Conservation (phyloP, 2,888 invertebrate genomes). For the Diarsia brunnea region DNA sequence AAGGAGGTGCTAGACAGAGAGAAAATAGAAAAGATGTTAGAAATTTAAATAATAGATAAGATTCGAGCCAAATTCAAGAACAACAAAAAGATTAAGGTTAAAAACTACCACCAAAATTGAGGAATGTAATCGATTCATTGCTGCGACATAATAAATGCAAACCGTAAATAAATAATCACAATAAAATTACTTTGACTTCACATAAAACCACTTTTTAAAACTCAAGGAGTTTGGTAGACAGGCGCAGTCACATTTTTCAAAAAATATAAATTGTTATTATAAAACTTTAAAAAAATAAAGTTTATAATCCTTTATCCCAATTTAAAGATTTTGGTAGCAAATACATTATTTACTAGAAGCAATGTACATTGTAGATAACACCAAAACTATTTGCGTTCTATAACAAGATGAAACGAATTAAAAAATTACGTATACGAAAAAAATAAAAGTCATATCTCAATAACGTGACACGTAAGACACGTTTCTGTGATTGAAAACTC, state of each 20-base stretch:
- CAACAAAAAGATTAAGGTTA: constrained; percentile 38
- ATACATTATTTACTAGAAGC: background rate
- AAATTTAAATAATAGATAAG: constrained; percentile 15
- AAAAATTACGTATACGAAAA: too few relatives aligned
- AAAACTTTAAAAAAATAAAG: background rate
- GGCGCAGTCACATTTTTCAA: background rate
- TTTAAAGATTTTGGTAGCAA: background rate
- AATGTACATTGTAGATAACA: background rate
- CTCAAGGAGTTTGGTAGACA: background rate
- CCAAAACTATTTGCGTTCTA: background rate
- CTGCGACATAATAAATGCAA: constrained; percentile 24
- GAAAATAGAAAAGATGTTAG: constrained; percentile 30
- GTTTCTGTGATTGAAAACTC: too few relatives aligned
- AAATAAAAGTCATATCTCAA: too few relatives aligned
- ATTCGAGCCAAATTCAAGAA: constrained; percentile 28
- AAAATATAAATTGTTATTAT: too few relatives aligned
- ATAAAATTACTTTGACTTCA: background rate
- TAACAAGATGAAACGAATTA: background rate
- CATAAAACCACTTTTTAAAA: background rate
- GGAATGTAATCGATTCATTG: constrained; percentile 63
- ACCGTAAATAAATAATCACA: background rate
- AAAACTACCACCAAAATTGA: constrained; percentile 59
- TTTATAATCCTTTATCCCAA: background rate
- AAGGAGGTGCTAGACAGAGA: constrained; percentile 44
- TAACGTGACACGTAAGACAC: too few relatives aligned